Conservation (phyloP, 2,113 vertebrate genomes). For the Pollachius pollachius region DNA sequence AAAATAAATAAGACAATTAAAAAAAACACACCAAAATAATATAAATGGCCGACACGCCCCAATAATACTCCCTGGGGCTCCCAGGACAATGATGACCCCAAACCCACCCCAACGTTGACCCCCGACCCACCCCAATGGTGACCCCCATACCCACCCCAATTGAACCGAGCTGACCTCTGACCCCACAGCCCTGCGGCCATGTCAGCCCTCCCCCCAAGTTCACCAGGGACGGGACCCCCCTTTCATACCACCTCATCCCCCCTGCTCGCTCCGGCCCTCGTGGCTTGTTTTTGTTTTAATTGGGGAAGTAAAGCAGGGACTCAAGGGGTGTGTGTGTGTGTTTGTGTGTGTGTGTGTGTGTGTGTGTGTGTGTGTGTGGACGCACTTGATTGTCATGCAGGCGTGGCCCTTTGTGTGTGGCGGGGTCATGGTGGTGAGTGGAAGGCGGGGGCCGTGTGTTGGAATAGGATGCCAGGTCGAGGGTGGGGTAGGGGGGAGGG, state of each 20-base stretch:
- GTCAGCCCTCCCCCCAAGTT: slow-evolving; percentile 28
- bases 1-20: too few species aligned
- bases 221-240: slow-evolving; percentile 34
- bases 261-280: slow-evolving; percentile 32
- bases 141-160: slow-evolving; percentile 19
- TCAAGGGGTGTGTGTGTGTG: slow-evolving; percentile 40
- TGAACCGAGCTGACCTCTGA: not conserved
- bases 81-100: not conserved
- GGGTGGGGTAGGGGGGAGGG: not conserved
- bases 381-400: slow-evolving; percentile 58
- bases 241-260: not conserved
- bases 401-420: slow-evolving; percentile 47
- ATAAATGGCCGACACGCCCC: too few species aligned
- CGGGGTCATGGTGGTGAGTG: slow-evolving; percentile 19
- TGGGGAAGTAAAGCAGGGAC: slow-evolving; percentile 37
- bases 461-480: not conserved
- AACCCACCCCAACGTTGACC: slow-evolving; percentile 16
- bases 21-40: too few species aligned
- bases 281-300: slow-evolving; percentile 37
- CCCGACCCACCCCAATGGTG: slow-evolving; percentile 24
- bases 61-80: too few species aligned
- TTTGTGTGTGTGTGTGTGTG: too few species aligned
- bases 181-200: not conserved
- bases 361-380: slow-evolving; percentile 13
- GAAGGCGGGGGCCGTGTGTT: not conserved